Percentiles rank a stretch among this genome's conserved stretches.
Conservation (phyloP, 2,888 invertebrate genomes). For the Uropetala carovei region DNA sequence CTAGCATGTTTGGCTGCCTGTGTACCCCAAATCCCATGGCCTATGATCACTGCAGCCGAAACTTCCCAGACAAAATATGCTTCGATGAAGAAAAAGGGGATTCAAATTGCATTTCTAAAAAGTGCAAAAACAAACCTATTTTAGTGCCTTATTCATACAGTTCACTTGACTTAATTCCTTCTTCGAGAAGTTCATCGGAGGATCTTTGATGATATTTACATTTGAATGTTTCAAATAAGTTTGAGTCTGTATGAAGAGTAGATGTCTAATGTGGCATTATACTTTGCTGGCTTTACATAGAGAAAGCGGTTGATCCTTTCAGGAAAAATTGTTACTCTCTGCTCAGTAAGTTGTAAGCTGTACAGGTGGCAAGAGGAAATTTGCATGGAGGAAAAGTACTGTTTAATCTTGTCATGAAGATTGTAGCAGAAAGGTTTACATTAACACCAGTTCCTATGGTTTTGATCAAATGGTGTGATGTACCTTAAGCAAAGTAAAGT, state of each 20-base stretch:
- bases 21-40: slow-evolving; percentile 69
- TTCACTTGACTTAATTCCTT: slow-evolving; percentile 70
- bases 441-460: slow-evolving; percentile 49
- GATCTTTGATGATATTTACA: slow-evolving; percentile 11
- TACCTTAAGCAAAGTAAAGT: background rate
- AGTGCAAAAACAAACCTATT: slow-evolving; percentile 40
- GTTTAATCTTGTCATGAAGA: background rate
- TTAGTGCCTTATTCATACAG: slow-evolving; percentile 69
- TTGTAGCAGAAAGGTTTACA: slow-evolving; percentile 5
- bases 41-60: background rate
- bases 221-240: background rate
- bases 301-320: background rate
- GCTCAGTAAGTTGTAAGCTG: slow-evolving; percentile 9
- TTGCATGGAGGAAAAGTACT: background rate
- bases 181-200: slow-evolving; percentile 64
- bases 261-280: background rate
- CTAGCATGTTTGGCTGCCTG: slow-evolving; percentile 48
- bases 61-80: slow-evolving; percentile 37
- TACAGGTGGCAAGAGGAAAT: background rate
- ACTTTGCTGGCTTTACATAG: background rate
- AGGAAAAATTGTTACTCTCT: background rate
- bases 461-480: slow-evolving; percentile 45
- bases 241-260: slow-evolving; percentile 26
- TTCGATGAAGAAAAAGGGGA: slow-evolving; percentile 43
- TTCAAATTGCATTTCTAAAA: slow-evolving; percentile 39